Evolutionary conservation across 1,140 invertebrate species (phyloP), one percentile per base, ranked within the genome.

Genomic region (Maniola jurtina): DNA sequence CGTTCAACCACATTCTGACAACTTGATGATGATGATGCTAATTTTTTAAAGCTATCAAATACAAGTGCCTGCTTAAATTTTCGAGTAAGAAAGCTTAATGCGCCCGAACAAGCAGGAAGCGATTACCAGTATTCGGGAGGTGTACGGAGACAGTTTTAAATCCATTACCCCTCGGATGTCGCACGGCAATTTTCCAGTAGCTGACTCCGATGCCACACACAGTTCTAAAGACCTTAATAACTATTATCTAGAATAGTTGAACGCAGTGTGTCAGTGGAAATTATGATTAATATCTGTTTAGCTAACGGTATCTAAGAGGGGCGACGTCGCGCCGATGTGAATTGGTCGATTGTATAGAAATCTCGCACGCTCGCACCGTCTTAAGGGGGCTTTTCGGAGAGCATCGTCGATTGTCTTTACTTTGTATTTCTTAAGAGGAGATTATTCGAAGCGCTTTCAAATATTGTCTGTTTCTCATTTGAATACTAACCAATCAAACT

Each of bases 221-320:
- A 83, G 76, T 59, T 70, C 70, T 76, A 86, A 83, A 81, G 66
- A 83, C 78, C 76, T 25, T 90, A 89, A 89, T 90, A 90, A 87
- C 85, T 86, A 90, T 88, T 79, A 88, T 88, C 79, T 78, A 77
- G 80, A 81, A 86, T 80, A 81, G 70, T 84, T 80, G 83, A 83
- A 73, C 71, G 69, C 73, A 76, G 70, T 77, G 77, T 77, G 84
- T 90, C 83, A 90, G 81, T 88, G 86, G 84, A 90, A 90, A 90
- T 89, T 89, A 89, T 90, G 88, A 90, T 90, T 90, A 90, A 90
- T 90, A 90, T 90, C 85, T 82, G 84, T 86, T 86, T 88, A 84
- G 80, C 40, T 59, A 72, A 60, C 65, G 65, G 69, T 68, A 68
- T 16, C 66, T 59, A 34, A 58, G 56, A 68, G 66, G 71, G 68